A percentile compares a stretch with the other conserved stretches of the same genome.
phyloP scores from a whole-genome alignment of 2,888 invertebrate genomes.

The Latrodectus hesperus region DNA sequence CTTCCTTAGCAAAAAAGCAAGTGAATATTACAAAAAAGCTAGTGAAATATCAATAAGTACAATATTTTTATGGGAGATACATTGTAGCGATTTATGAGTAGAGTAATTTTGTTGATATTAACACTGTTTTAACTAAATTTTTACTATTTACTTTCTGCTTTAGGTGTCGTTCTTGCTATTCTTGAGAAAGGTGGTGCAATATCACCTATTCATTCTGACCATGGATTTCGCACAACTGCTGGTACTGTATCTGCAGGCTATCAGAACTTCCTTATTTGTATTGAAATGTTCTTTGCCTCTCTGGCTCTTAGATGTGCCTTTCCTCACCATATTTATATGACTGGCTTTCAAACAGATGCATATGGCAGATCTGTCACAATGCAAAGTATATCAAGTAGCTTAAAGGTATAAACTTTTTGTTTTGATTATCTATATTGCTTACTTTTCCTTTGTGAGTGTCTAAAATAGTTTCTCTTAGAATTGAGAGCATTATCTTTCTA shows the following conservation, averaged over 20 bases:
- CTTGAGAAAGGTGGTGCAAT: slow-evolving; percentile 97
- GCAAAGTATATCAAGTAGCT: slow-evolving; percentile 98
- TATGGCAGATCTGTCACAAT: slow-evolving; percentile 95
- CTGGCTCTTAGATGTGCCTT: slow-evolving; percentile 97
- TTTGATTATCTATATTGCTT: no score
- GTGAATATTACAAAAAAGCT: no score
- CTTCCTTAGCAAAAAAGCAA: no score
- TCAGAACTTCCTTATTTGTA: slow-evolving; percentile 99
- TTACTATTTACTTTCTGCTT: slow-evolving; percentile 5
- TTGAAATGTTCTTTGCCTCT: slow-evolving; percentile 99
- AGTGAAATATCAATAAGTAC: no score
- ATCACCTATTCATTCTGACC: slow-evolving; percentile 85
- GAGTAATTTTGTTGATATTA: background rate
- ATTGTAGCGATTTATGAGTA: no score
- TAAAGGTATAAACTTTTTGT: slow-evolving; percentile 82
- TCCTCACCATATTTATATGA: slow-evolving; percentile 84
- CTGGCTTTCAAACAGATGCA: slow-evolving; percentile 85
- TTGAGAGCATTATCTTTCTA: no score
- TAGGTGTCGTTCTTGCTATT: slow-evolving; percentile 96
- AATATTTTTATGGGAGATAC: no score
- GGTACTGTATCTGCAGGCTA: slow-evolving; percentile 99
- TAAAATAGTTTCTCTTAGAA: no score
- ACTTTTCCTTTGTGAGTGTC: no score
- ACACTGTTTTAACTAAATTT: background rate
- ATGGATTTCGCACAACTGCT: slow-evolving; percentile 80